A percentile compares a stretch with the other conserved stretches of the same genome.
Evolutionary conservation across 1,140 invertebrate genomes (phyloP).

Genomic region (Drosophila yakuba): DNA sequence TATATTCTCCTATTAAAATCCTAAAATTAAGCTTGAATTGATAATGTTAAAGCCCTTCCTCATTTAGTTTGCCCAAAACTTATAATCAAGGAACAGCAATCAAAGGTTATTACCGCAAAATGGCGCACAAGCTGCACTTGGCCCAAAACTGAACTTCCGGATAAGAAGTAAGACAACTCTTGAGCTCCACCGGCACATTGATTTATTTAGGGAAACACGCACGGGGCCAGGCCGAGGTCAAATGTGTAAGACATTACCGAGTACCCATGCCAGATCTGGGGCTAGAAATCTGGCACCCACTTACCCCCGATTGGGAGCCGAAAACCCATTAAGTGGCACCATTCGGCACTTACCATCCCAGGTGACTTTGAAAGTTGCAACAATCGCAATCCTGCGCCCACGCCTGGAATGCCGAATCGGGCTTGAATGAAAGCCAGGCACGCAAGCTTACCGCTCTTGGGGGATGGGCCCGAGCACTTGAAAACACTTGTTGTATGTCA

Average conservation of each 20-base stretch:
- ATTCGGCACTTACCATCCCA: conserved; percentile 42
- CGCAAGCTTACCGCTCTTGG: conserved; percentile 46
- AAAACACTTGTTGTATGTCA: conserved; percentile 78
- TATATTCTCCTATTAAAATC: no score
- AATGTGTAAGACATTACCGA: conserved; percentile 36
- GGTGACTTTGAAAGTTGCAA: conserved; percentile 71
- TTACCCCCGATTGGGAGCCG: conserved; percentile 17
- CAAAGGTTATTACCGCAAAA: conserved; percentile 26
- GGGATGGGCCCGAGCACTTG: conserved; percentile 55
- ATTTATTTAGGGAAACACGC: conserved; percentile 67
- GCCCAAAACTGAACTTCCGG: conserved; percentile 40
- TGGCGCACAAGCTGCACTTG: conserved; percentile 30
- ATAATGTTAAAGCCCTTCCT: conserved; percentile 25
- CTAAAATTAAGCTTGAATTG: not conserved
- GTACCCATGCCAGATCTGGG: conserved; percentile 5
- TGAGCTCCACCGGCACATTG: conserved; percentile 29
- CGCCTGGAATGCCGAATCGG: conserved; percentile 21
- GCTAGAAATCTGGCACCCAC: conserved; percentile 63
- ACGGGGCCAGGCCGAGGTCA: conserved; percentile 73
- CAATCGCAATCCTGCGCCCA: conserved; percentile 32
- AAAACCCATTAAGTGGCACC: conserved; percentile 60
- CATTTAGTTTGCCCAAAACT: conserved; percentile 19
- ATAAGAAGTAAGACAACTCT: conserved; percentile 34
- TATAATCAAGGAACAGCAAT: conserved; percentile 22
- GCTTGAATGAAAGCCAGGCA: conserved; percentile 64